A percentile compares a stretch with the other conserved stretches of the same genome.
These are phyloP conservation scores for Sebastes oblongus DNA, from an alignment of 2,797 vertebrate species.

Conservation along the genomic window DNA sequence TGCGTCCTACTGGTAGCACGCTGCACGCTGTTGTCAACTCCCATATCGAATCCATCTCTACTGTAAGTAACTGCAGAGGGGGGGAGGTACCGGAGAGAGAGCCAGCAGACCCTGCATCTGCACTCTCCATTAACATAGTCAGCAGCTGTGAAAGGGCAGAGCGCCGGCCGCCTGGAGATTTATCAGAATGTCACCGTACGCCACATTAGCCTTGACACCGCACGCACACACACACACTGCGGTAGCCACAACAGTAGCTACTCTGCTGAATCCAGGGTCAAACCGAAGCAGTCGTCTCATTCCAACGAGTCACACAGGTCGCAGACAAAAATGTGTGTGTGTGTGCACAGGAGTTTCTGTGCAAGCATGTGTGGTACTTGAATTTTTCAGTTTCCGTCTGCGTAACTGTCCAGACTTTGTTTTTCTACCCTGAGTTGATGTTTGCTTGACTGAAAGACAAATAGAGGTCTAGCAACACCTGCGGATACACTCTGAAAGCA, in stretches of 20 bases:
- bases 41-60: constrained; percentile 25
- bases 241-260: neutral
- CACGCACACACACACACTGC: neutral
- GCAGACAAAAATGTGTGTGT: neutral
- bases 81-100: neutral
- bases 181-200: constrained; percentile 66
- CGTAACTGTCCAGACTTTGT: neutral
- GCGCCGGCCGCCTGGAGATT: constrained; percentile 54
- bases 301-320: neutral
- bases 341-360: neutral
- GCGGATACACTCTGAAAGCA: constrained; percentile 21
- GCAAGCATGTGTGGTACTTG: neutral
- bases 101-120: constrained; percentile 38
- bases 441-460: constrained; percentile 32
- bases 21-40: neutral
- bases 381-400: neutral
- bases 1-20: neutral
- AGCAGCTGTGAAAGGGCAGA: constrained; percentile 74
- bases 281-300: constrained; percentile 48
- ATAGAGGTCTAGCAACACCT: constrained; percentile 24
- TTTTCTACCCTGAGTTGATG: neutral
- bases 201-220: constrained; percentile 57
- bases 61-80: constrained; percentile 13
- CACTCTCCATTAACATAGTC: constrained; percentile 67
- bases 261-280: constrained; percentile 49